Base-by-base conservation (phyloP, 2,797 vertebrate genomes). In the Danio jaintianensis region DNA sequence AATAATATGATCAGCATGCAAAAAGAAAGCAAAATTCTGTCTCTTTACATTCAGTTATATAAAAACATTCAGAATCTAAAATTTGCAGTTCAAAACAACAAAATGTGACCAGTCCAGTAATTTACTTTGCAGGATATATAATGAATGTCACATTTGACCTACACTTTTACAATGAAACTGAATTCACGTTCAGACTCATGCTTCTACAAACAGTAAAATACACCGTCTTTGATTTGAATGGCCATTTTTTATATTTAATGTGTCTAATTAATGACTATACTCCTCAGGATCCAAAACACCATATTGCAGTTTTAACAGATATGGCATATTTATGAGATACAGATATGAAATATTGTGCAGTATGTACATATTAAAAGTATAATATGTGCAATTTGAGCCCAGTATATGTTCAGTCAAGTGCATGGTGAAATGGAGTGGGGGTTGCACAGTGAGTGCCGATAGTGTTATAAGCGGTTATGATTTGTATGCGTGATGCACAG, bases 401-500 rank as follows among this genome's bases (percentile, higher is more conserved):
- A 15, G 13, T 15, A 36, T 59, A 69, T 52, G n/a, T 69, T 38
- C 18, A 18, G 15, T 10, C 13, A 50, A 38, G 47, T 50, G 29
- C 48, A 40, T 53, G 29, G 36, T 18, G n/a, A 55, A 53, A 42
- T 53, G 67, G 45, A 53, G 16, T 53, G 16, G 68, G 38, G 36
- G 29, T 55, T 53, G 16, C 12, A 40, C 22, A 36, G 15, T 52
- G 29, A n/a, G n/a, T 52, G 36, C 10, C 10, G 2, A 53, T 53
- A 40, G 36, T 53, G 16, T 61, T 38, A 61, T 61, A 29, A 38
- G 18, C 12, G 8, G 15, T 40, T 69, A 52, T 69, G 18, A 43
- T 72, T 42, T 59, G 55, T 73, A 73, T 59, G 70, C 13, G 0
- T 72, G 69, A 45, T 22, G 13, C 53, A 56, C 38, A 56, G 69